Base-by-base conservation (phyloP, 2,113 vertebrate species). In the Isichthys henryi region DNA sequence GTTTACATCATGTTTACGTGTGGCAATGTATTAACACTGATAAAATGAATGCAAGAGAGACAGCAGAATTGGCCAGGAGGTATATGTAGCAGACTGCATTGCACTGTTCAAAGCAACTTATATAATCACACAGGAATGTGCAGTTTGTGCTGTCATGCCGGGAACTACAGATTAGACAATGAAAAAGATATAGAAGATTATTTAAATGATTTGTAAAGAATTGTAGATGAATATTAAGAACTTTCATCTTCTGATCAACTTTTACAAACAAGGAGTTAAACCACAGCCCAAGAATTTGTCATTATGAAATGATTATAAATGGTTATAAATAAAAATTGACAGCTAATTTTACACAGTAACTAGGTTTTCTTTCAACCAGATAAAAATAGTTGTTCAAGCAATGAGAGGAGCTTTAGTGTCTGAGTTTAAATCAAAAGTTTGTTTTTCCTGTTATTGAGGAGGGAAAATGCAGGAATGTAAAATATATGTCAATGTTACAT, bases 1-100 rank as follows among this genome's bases (percentile, higher is more conserved):
- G 82, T 84, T 48, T 84, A 48, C 43, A 43, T 8, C 90, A 92
- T 94, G 93, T 94, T 95, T 94, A 95, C 93, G 91, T 91, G 91
- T 92, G 91, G 92, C 86, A 88, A 93, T 93, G 94, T 94, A 92
- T 92, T 89, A 82, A 92, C 92, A 92, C 91, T 84, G 43, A 48
- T 84, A 84, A 21, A 84, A 84, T n/a, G 9, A 45, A 48, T 84
- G 82, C 45, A 23, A 46, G 21, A 21, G 9, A 21, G 23, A 23
- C 5, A 48, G 45, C 9, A 84, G 39, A 48, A 48, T 11, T 46
- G 9, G 77, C 19, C 39, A 82, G 6, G 43, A 45, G 45, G 45
- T 84, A 84, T n/a, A 43, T 48, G 80, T 5, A 17, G 13, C 15
- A n/a, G 35, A 39, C 70, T 6, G 27, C 70, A 77, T 84, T 9